These are phyloP conservation scores for Helicoverpa assulta DNA, from an alignment of 2,888 invertebrate species.

Conservation along the genomic window DNA sequence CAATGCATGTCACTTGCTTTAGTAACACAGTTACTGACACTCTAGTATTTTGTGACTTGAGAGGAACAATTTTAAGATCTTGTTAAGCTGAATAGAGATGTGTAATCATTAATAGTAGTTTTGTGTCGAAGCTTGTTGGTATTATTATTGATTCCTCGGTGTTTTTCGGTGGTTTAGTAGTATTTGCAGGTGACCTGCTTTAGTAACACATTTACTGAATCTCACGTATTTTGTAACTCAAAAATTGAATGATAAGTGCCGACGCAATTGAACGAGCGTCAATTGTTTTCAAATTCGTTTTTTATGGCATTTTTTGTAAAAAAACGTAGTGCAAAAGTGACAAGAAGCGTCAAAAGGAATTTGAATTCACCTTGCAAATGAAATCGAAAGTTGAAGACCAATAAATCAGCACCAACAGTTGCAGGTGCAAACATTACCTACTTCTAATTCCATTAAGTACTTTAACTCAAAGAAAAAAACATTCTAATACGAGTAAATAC, in stretches of 20 bases:
- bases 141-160: too few relatives aligned
- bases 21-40: constrained; percentile 62
- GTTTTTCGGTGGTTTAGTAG: too few relatives aligned
- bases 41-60: constrained; percentile 20
- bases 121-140: too few relatives aligned
- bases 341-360: too few relatives aligned
- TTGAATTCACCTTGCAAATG: background rate
- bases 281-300: too few relatives aligned
- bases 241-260: too few relatives aligned
- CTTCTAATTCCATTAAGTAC: background rate
- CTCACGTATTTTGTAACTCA: too few relatives aligned
- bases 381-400: background rate
- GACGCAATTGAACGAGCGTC: too few relatives aligned
- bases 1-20: constrained; percentile 55
- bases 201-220: too few relatives aligned
- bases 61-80: constrained; percentile 16
- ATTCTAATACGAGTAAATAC: constrained; percentile 50
- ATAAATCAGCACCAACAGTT: background rate
- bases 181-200: too few relatives aligned
- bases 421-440: constrained; percentile 16
- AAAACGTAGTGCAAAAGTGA: too few relatives aligned
- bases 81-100: constrained; percentile 16
- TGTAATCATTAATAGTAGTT: background rate
- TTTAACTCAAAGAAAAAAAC: constrained; percentile 25
- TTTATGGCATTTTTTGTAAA: too few relatives aligned